Base-by-base conservation (phyloP, 2,797 vertebrate genomes). In the Miichthys miiuy region DNA sequence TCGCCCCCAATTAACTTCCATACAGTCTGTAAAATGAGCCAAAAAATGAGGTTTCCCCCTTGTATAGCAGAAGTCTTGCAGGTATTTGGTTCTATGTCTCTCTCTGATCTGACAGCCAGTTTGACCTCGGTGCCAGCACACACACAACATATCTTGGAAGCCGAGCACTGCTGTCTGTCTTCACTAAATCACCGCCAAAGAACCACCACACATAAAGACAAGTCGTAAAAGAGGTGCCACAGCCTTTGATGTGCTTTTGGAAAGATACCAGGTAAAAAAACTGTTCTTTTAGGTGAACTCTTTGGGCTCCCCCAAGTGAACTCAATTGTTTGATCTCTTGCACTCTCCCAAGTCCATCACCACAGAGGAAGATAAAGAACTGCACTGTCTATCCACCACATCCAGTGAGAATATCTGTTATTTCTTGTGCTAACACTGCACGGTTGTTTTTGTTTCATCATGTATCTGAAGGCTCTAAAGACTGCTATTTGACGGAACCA, bases 381-480 rank as follows among this genome's bases (percentile, higher is more conserved):
- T 9, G 48, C 56, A 2, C 38, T 16, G 61, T 64, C 63, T 64
- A 11, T 41, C 27, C 54, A 13, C 16, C 62, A 47, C 72, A 74
- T 85, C 72, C 62, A 63, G 61, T 2, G n/a, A 50, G 54, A 79
- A 55, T 73, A 55, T 84, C 51, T 80, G 69, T 46, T 79, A 30
- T 61, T 46, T 38, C 61, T 75, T 63, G 58, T 60, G 50, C 79
- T 76, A 64, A 83, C 72, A 41, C 57, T 21, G 48, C 68, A 70
- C 12, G 25, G 54, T 78, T 84, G 82, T 79, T 85, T 88, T 82
- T 86, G 82, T 89, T 89, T 91, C 88, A 85, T 90, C 74, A n/a
- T 82, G 82, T 75, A 80, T 89, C 87, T 89, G 83, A 88, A 89
- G 80, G 77, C 84, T 86, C 71, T 64, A 79, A 87, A 80, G 79